Percentiles rank a stretch among this genome's conserved stretches.
Conservation (phyloP, 2,888 invertebrate genomes). For the Enoplolaimus lenunculus region DNA sequence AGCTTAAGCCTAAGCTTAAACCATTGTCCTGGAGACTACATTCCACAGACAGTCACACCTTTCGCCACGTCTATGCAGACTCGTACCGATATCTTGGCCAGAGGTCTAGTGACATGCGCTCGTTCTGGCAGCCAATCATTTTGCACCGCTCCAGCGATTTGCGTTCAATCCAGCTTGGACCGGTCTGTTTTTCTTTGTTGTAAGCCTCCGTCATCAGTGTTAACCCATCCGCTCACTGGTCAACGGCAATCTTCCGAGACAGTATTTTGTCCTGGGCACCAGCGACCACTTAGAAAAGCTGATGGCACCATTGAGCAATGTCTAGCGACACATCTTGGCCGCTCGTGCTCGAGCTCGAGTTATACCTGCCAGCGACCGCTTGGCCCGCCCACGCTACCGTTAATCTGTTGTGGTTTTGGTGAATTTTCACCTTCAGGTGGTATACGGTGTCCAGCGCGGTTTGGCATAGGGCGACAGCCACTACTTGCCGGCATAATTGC, state of each 20-base stretch:
- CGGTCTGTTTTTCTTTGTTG: no score
- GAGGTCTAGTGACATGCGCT: no score
- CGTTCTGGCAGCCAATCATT: no score
- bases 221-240: no score
- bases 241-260: neutral
- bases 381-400: neutral
- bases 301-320: constrained; percentile 1
- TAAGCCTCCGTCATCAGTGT: neutral
- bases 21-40: no score
- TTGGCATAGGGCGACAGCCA: constrained; percentile 7
- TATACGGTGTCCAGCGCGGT: neutral
- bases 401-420: constrained; percentile 10
- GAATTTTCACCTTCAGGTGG: no score
- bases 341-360: neutral
- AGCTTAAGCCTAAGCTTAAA: no score
- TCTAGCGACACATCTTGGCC: constrained; percentile 1
- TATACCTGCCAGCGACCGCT: constrained; percentile 11
- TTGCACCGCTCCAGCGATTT: no score
- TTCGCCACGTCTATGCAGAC: neutral
- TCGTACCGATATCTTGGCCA: no score
- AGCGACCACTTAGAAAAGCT: neutral
- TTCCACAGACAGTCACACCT: no score
- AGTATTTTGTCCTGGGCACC: neutral
- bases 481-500: constrained; percentile 7
- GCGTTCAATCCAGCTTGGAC: neutral